Evolutionary conservation across 2,797 vertebrate species (phyloP).

Genomic region (Ceyx erithaca): DNA sequence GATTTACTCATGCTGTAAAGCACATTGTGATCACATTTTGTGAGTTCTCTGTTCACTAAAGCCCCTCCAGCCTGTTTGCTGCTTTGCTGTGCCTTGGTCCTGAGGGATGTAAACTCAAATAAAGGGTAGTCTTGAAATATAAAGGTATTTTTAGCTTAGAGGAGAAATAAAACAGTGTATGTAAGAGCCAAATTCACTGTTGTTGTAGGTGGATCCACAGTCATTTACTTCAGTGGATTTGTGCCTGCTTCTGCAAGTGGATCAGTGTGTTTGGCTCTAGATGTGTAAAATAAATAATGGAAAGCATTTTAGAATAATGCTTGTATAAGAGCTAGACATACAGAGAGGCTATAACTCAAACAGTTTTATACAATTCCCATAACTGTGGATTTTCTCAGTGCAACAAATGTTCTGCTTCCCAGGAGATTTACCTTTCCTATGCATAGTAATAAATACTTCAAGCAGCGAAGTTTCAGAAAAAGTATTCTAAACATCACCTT

Average conservation of each 20-base stretch:
- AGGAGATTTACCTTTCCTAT: background rate
- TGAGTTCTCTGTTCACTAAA: conserved; percentile 71
- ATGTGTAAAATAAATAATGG: conserved; percentile 8
- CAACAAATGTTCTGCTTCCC: background rate
- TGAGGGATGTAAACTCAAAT: conserved; percentile 73
- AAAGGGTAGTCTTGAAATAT: conserved; percentile 67
- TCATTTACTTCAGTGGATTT: conserved; percentile 27
- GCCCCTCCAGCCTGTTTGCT: conserved; percentile 65
- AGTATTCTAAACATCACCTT: background rate
- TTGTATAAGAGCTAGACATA: background rate
- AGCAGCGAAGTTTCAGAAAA: background rate
- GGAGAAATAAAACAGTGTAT: conserved; percentile 59
- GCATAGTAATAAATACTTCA: conserved; percentile 4
- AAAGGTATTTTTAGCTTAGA: conserved; percentile 73
- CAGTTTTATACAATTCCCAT: background rate
- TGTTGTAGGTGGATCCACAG: conserved; percentile 1
- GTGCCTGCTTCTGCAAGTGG: background rate
- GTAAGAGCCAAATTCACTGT: conserved; percentile 46
- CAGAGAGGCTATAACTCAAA: background rate
- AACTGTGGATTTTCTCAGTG: background rate
- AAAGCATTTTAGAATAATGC: background rate
- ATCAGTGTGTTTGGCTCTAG: background rate
- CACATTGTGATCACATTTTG: conserved; percentile 71
- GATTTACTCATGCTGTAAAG: conserved; percentile 66
- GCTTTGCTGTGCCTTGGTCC: conserved; percentile 56